phyloP scores from a whole-genome alignment of 1,140 invertebrate genomes.

The Andrena cerasifolii region DNA sequence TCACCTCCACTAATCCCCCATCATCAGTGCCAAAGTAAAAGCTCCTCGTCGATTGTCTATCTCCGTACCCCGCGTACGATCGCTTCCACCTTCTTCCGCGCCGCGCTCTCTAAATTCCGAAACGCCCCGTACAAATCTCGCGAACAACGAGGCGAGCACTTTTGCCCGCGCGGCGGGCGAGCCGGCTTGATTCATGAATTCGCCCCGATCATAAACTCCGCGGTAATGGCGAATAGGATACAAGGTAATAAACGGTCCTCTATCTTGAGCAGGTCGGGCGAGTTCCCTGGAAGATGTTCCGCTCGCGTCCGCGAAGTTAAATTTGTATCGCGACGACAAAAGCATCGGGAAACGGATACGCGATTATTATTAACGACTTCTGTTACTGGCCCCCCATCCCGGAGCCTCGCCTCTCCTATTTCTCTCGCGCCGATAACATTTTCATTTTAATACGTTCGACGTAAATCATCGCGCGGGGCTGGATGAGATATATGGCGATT shows the following conservation, averaged over 20 bases:
- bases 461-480: conserved; percentile 3
- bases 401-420: no score
- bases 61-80: no score
- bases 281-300: conserved; percentile 20
- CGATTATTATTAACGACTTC: conserved; percentile 39
- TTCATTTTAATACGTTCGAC: conserved; percentile 43
- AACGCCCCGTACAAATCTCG: conserved; percentile 17
- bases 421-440: conserved; percentile 17
- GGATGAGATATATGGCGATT: conserved; percentile 41
- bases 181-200: conserved; percentile 50
- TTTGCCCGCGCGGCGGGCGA: conserved; percentile 24
- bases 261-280: conserved; percentile 24
- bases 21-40: no score
- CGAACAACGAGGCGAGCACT: conserved; percentile 34
- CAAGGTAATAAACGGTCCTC: conserved; percentile 51
- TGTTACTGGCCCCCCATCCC: neutral
- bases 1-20: no score
- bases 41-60: no score
- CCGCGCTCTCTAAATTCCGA: conserved; percentile 23
- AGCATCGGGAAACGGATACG: conserved; percentile 1
- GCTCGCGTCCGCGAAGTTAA: conserved; percentile 18
- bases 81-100: no score
- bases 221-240: conserved; percentile 51
- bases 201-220: conserved; percentile 45
- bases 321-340: conserved; percentile 32